phyloP scores from a whole-genome alignment of 2,113 vertebrate species.

The Myiozetetes cayanensis region DNA sequence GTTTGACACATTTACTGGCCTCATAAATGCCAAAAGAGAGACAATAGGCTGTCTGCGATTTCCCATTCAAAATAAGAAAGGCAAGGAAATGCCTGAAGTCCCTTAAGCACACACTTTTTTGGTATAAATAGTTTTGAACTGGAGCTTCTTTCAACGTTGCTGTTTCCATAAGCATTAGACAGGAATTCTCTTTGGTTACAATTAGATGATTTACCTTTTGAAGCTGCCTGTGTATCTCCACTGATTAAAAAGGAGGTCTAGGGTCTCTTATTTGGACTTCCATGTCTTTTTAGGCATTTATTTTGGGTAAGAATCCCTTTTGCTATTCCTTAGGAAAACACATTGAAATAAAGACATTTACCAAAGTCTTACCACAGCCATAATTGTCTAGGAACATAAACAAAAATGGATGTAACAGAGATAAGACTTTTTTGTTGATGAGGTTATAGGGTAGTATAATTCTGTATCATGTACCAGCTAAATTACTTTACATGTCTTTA shows the following conservation, averaged over 20 bases:
- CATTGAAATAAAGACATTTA: background rate
- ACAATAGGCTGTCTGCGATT: background rate
- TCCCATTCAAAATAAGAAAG: background rate
- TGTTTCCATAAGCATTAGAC: background rate
- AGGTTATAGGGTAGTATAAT: background rate
- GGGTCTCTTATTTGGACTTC: background rate
- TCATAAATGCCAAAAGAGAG: background rate
- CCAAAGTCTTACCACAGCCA: background rate
- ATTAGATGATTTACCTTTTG: background rate
- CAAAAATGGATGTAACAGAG: background rate
- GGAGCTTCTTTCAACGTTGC: background rate
- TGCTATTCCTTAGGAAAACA: background rate
- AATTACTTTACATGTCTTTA: background rate
- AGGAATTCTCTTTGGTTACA: background rate
- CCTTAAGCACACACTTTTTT: background rate
- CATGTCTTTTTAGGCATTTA: background rate
- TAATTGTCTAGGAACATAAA: background rate
- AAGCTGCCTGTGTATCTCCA: background rate
- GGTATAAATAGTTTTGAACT: background rate
- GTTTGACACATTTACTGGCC: background rate
- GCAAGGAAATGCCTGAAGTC: background rate
- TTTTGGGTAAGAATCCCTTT: background rate
- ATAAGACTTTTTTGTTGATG: background rate
- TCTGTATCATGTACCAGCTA: background rate
- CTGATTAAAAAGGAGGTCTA: background rate